A percentile compares a stretch with the other conserved stretches of the same genome.
Conservation (phyloP, 1,140 invertebrate species). For the Psilanteris sp. region DNA sequence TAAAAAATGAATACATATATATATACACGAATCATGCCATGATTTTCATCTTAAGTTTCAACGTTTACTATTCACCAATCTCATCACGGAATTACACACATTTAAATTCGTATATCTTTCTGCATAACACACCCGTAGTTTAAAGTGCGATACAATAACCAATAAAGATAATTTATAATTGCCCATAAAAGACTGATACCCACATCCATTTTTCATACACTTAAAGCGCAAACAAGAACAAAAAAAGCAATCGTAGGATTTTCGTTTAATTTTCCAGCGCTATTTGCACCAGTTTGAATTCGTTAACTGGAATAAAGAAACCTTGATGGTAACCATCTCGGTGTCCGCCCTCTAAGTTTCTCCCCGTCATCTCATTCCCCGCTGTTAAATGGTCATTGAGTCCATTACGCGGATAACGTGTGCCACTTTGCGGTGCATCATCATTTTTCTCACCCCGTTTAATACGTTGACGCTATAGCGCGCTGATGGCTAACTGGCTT, state of each 20-base stretch:
- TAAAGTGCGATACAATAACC: no score
- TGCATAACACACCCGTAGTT: no score
- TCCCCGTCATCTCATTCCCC: conserved; percentile 57
- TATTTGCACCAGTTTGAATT: conserved; percentile 64
- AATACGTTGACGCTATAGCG: conserved; percentile 34
- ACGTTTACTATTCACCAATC: no score
- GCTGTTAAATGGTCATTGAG: conserved; percentile 77
- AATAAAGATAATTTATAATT: no score
- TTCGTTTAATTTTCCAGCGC: conserved; percentile 25
- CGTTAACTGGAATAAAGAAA: conserved; percentile 72
- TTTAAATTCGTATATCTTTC: no score
- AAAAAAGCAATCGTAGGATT: conserved; percentile 4
- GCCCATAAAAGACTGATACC: no score
- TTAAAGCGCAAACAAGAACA: conserved; percentile 1
- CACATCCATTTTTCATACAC: no score
- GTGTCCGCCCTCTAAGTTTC: conserved; percentile 26
- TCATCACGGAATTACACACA: no score
- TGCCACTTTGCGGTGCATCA: conserved; percentile 74
- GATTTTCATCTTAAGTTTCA: no score
- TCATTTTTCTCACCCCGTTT: conserved; percentile 76
- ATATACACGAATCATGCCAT: no score
- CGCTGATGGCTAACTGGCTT: conserved; percentile 50
- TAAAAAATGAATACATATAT: no score
- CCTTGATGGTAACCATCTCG: conserved; percentile 55
- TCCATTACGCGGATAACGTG: conserved; percentile 78